Conservation (phyloP, 2,888 invertebrate genomes). For the Cryptocephalus primarius region DNA sequence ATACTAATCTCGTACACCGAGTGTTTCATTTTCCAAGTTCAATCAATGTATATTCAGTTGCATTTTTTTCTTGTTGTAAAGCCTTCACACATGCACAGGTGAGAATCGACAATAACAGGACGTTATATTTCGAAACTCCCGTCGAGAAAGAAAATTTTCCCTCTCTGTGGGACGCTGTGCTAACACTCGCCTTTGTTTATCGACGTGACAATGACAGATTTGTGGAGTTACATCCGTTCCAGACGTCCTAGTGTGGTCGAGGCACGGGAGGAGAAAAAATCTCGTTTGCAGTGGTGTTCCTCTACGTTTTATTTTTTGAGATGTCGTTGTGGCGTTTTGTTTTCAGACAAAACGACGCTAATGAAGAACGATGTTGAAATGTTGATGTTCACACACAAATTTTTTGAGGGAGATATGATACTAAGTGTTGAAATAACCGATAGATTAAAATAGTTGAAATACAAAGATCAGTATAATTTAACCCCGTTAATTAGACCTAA, state of each 20-base stretch:
- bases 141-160: conserved; percentile 16
- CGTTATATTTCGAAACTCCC: conserved; percentile 14
- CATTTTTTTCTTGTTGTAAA: too few relatives aligned
- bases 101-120: neutral
- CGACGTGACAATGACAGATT: conserved; percentile 21
- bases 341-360: neutral
- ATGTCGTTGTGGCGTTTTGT: neutral
- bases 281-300: neutral
- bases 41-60: too few relatives aligned
- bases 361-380: too few relatives aligned
- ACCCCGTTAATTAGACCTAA: too few relatives aligned
- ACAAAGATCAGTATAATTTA: too few relatives aligned
- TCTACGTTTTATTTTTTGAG: too few relatives aligned
- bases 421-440: too few relatives aligned
- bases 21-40: too few relatives aligned
- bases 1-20: too few relatives aligned
- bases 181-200: conserved; percentile 19
- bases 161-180: conserved; percentile 15
- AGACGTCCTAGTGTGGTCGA: neutral
- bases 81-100: neutral
- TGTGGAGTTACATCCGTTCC: conserved; percentile 10
- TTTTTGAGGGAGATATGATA: too few relatives aligned
- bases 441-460: too few relatives aligned
- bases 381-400: too few relatives aligned
- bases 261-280: neutral